Evolutionary conservation across 2,797 vertebrate species (phyloP).

Genomic region (Gadopsis bispinosus): DNA sequence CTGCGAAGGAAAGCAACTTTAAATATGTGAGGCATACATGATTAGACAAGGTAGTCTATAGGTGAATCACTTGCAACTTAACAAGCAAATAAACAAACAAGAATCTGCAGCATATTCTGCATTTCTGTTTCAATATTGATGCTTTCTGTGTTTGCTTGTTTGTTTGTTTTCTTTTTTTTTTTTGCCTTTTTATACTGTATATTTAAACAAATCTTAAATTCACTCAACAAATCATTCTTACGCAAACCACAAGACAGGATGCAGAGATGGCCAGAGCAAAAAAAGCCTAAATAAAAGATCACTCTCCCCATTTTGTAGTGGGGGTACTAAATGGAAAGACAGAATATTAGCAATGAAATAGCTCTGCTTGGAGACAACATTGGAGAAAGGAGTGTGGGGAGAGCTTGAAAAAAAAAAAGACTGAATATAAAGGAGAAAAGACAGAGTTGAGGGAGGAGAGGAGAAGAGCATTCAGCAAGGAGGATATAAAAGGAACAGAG

Average conservation of each 20-base stretch:
- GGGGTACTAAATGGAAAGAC: constrained; percentile 81
- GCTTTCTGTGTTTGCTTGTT: constrained; percentile 36
- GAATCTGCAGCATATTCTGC: constrained; percentile 26
- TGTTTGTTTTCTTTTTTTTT: too few relatives aligned
- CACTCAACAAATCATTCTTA: constrained; percentile 61
- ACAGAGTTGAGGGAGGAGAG: constrained; percentile 88
- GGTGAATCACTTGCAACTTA: constrained; percentile 59
- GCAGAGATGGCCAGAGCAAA: constrained; percentile 72
- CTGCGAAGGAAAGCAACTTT: constrained; percentile 58
- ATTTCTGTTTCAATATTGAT: constrained; percentile 49
- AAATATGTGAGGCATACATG: constrained; percentile 41
- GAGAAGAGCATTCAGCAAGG: constrained; percentile 88
- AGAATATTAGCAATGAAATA: constrained; percentile 85
- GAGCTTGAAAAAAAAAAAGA: constrained; percentile 82
- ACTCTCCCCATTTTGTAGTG: constrained; percentile 74
- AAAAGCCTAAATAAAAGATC: constrained; percentile 81
- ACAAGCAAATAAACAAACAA: constrained; percentile 45
- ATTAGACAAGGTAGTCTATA: constrained; percentile 49
- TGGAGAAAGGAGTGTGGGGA: constrained; percentile 83
- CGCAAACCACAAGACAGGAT: constrained; percentile 65
- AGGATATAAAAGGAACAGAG: constrained; percentile 88
- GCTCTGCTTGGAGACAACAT: constrained; percentile 83
- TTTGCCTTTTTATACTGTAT: constrained; percentile 17
- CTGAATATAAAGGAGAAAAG: constrained; percentile 87
- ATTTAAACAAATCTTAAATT: constrained; percentile 63